phyloP scores from a whole-genome alignment of 2,888 invertebrate species.

The Ariolimax columbianus region DNA sequence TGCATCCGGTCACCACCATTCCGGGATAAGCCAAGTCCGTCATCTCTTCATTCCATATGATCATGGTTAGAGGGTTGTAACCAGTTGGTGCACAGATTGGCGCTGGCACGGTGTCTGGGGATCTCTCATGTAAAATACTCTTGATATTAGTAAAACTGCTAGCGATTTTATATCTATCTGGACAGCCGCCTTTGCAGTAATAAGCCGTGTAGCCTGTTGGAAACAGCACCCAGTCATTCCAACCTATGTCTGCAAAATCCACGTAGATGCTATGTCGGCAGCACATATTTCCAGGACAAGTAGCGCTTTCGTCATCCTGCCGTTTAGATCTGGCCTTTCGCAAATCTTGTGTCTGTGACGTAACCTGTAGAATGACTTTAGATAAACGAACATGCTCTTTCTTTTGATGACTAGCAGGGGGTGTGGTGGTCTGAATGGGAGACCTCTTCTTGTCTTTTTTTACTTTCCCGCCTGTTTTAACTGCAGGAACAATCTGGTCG shows the following conservation, averaged over 20 bases:
- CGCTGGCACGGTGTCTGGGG: background rate
- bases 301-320: background rate
- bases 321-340: background rate
- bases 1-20: background rate
- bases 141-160: conserved; percentile 36
- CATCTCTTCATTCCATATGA: conserved; percentile 7
- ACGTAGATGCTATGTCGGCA: conserved; percentile 37
- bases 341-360: background rate
- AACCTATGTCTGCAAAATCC: conserved; percentile 37
- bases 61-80: background rate
- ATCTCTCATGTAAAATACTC: conserved; percentile 18
- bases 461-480: background rate
- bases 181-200: conserved; percentile 39
- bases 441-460: background rate
- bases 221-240: conserved; percentile 13
- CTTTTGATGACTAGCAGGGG: background rate
- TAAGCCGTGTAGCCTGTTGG: conserved; percentile 23
- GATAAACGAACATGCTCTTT: background rate
- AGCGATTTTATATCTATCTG: background rate
- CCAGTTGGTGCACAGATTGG: conserved; percentile 38
- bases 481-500: background rate
- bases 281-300: conserved; percentile 2
- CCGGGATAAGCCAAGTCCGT: background rate
- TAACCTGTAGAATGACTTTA: background rate
- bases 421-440: background rate